Base-by-base conservation (phyloP, 1,140 invertebrate genomes). In the Polypedilum vanderplanki region DNA sequence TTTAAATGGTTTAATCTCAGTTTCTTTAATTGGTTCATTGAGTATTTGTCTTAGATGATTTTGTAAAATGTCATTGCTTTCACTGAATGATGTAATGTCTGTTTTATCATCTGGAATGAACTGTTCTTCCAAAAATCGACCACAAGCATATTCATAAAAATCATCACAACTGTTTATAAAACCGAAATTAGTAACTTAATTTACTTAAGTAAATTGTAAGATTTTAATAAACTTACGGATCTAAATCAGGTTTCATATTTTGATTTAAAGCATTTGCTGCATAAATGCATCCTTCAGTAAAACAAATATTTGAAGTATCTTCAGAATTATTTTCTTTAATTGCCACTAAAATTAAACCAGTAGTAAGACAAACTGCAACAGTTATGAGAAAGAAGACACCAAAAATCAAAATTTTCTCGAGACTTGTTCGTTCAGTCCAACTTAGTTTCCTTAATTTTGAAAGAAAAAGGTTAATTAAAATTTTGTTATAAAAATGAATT, bases 91-190 rank as follows among this genome's bases (percentile, higher is more conserved):
- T 15, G 12, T 18, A 67, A 67, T 20, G 3, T 3, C 7, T 67
- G 65, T 67, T 18, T 67, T 15, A 17, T 67, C 65, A 18, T 67
- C 65, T n/a, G 65, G 65, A 67, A 67, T 67, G 5, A 67, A 3
- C 8, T 5, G 17, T 10, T 70, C 65, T 0, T 70, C 20, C 65
- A 70, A 70, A 70, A 70, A 70, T 70, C 17, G 17, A 18, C 65
- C 65, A 70, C 65, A 70, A 18, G 65, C 65, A 70, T 20, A 70
- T 22, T 70, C 65, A 5, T 70, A 70, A 18, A 70, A 70, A 4
- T 70, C 65, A 22, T 70, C 65, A 22, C 65, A 70, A 1, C 65
- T 70, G 5, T 5, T 5, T 70, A 2, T 17, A 17, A 5, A 17
- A 8, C n/a, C 24, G 24, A 33, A 70, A 8, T 70, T 17, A 65